A percentile compares a stretch with the other conserved stretches of the same genome.
phyloP scores from a whole-genome alignment of 2,888 invertebrate genomes.

The Willowsia nigromaculata region DNA sequence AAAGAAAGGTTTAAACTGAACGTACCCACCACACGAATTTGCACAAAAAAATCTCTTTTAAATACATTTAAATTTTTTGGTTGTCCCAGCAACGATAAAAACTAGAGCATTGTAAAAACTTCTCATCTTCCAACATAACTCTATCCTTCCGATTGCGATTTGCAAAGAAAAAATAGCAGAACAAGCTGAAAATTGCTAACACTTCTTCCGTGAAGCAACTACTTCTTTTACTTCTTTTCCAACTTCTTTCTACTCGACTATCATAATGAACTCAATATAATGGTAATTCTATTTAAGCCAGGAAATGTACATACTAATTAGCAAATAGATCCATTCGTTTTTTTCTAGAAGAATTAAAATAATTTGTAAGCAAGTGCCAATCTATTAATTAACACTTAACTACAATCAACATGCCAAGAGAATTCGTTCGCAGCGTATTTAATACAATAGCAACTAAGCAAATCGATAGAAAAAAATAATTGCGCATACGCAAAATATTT shows the following conservation, averaged over 20 bases:
- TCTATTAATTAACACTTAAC: not conserved
- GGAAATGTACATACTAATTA: not conserved
- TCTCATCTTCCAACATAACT: not conserved
- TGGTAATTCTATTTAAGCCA: not conserved
- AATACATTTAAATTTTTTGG: not conserved
- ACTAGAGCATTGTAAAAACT: not conserved
- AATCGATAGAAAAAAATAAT: too few species aligned
- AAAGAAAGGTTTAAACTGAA: not conserved
- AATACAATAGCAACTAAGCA: not conserved
- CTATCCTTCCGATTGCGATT: not conserved
- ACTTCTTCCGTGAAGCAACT: not conserved
- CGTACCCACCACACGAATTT: slow-evolving; percentile 18
- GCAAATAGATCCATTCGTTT: too few species aligned
- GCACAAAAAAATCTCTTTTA: not conserved
- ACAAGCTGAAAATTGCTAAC: not conserved
- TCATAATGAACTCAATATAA: not conserved
- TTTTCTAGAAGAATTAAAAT: not conserved
- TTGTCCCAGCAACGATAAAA: not conserved
- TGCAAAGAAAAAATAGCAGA: not conserved
- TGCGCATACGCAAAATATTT: not conserved
- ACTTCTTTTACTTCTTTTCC: not conserved
- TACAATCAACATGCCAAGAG: not conserved
- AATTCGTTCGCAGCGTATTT: not conserved
- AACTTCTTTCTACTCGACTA: slow-evolving; percentile 7
- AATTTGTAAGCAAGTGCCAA: slow-evolving; percentile 50